Evolutionary conservation across 2,113 vertebrate genomes (phyloP).

Genomic region (Cervus canadensis): DNA sequence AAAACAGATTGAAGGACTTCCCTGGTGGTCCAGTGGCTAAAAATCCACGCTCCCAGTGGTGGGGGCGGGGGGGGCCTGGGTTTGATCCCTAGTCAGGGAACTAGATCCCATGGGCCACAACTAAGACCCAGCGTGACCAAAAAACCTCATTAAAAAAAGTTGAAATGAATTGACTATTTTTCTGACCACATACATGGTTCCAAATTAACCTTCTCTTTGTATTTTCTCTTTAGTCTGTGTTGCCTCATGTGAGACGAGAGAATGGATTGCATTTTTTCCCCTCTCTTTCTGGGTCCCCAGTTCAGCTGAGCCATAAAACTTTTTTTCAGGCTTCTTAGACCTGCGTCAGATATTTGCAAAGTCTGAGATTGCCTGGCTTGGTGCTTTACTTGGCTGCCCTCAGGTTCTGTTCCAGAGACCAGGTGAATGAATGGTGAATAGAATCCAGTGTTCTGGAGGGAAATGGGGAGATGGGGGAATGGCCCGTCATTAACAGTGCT

Average conservation of each 20-base stretch:
- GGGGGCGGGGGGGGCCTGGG: rapidly evolving
- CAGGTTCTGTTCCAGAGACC: background rate
- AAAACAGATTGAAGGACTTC: background rate
- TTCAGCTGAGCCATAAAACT: background rate
- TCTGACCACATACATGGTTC: background rate
- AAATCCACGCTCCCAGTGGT: background rate
- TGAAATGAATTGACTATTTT: background rate
- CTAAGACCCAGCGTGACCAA: background rate
- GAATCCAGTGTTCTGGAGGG: slow-evolving; percentile 26
- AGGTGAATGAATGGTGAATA: slow-evolving; percentile 56
- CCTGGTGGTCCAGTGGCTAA: background rate
- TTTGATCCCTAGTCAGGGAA: background rate
- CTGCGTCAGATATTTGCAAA: background rate
- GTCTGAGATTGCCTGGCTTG: background rate
- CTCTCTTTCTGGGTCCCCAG: background rate
- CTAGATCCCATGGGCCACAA: background rate
- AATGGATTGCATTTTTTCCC: background rate
- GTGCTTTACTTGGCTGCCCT: slow-evolving; percentile 23
- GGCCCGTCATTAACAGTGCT: background rate
- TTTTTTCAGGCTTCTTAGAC: background rate
- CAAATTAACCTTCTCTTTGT: background rate
- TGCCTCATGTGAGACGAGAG: background rate
- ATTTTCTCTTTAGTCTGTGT: background rate
- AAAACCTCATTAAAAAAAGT: background rate
- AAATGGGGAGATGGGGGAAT: background rate